Evolutionary conservation across 2,113 vertebrate species (phyloP), one percentile per base, ranked within the genome.

Genomic region (Centrocercus urophasianus): DNA sequence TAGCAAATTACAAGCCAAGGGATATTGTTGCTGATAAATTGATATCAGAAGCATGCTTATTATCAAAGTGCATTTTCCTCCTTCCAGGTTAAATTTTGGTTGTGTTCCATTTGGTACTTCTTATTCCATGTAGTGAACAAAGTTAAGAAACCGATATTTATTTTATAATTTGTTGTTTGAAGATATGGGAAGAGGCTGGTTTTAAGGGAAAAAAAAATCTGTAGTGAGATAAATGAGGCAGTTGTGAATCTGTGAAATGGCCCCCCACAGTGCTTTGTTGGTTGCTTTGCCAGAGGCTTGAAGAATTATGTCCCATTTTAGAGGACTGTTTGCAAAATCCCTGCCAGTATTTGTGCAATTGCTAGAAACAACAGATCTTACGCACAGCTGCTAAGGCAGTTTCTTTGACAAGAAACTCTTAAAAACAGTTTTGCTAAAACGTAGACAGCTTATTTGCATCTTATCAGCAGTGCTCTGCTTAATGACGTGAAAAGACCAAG

Each of bases 281-380:
- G 36, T 83, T 74, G 20, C 2, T 93, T 94, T 96, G 90, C 90
- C 92, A 94, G 78, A 82, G 81, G 61, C 84, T 88, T 95, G 45
- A 93, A 82, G 84, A 89, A 80, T 79, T 85, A 82, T 77, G 56
- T 88, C 81, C 81, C 91, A 3, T 89, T 93, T 95, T 91, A 84
- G 85, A 82, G 66, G 60, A 75, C 91, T 95, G 93, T 91, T 95
- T 95, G 67, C 95, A 77, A 95, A 95, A 92, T 92, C 59, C 21
- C n/a, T 94, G 94, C 78, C 93, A 88, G 64, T 90, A 64, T 95
- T 83, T 96, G 65, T 94, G 91, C 86, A 92, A 56, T 77, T 95
- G 66, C 89, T 93, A 93, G 40, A 66, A 93, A 83, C 84, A 95
- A 76, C 91, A 93, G 93, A 95, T 81, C 63, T 88, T 91, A 84